phyloP scores from a whole-genome alignment of 2,113 vertebrate genomes.

The Uropsilus gracilis region DNA sequence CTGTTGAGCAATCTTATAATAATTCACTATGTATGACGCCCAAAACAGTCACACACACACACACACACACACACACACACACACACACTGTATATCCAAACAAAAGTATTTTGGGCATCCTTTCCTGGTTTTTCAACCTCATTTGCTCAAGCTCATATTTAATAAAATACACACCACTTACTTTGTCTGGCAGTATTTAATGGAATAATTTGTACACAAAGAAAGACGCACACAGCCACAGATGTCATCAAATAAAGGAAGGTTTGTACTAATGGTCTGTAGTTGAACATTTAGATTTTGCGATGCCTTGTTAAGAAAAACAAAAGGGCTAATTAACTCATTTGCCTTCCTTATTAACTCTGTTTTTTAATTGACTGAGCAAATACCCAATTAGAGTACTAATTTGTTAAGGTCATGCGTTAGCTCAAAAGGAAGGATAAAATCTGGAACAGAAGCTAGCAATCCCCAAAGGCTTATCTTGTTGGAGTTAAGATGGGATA shows the following conservation, averaged over 20 bases:
- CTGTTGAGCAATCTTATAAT: constrained; percentile 58
- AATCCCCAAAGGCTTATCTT: constrained; percentile 46
- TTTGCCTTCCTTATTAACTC: constrained; percentile 47
- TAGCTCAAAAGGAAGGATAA: constrained; percentile 19
- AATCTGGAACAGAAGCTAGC: not conserved
- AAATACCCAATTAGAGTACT: constrained; percentile 47
- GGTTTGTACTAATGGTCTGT: constrained; percentile 52
- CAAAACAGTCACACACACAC: constrained; percentile 35
- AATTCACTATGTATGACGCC: constrained; percentile 51
- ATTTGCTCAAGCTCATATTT: constrained; percentile 55
- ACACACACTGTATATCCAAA: constrained; percentile 48
- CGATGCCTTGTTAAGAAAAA: constrained; percentile 60
- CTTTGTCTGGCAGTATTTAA: constrained; percentile 36
- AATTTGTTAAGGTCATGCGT: constrained; percentile 56
- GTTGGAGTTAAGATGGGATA: not conserved
- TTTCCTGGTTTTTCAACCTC: constrained; percentile 58
- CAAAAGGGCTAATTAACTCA: constrained; percentile 54
- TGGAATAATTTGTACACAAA: constrained; percentile 33
- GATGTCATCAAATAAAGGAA: constrained; percentile 60
- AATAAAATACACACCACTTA: not conserved
- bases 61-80: not conserved
- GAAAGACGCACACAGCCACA: constrained; percentile 30
- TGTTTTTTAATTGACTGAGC: constrained; percentile 44
- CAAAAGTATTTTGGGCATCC: not conserved
- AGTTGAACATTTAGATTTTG: constrained; percentile 60